Conservation (phyloP, 2,113 vertebrate species). For the Acanthisitta chloris region DNA sequence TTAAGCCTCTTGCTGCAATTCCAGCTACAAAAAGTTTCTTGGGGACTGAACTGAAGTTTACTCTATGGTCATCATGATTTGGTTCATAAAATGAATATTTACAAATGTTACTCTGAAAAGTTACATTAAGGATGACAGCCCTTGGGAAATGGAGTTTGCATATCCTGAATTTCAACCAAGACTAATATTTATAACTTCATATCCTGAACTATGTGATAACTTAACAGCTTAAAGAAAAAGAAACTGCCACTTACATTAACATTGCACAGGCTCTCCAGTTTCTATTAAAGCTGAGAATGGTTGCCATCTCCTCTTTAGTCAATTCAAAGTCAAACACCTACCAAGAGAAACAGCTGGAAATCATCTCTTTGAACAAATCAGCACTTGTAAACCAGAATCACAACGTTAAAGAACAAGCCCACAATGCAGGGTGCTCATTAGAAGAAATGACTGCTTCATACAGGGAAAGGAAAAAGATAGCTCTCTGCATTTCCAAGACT, state of each 20-base stretch:
- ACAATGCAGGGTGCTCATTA: not conserved
- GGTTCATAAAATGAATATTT: not conserved
- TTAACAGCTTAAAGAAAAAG: not conserved
- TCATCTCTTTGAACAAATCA: not conserved
- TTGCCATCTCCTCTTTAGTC: conserved; percentile 81
- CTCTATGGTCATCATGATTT: not conserved
- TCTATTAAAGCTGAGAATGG: conserved; percentile 82
- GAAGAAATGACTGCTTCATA: not conserved
- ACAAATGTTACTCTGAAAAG: not conserved
- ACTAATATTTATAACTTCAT: not conserved
- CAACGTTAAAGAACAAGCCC: not conserved
- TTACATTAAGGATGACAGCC: not conserved
- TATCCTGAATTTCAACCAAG: not conserved
- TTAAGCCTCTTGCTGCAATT: not conserved
- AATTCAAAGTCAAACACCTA: conserved; percentile 94
- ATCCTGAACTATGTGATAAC: not conserved
- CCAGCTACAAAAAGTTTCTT: not conserved
- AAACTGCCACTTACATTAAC: conserved; percentile 71
- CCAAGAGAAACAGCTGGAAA: not conserved
- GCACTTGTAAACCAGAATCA: not conserved
- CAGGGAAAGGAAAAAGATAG: not conserved
- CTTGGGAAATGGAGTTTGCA: not conserved
- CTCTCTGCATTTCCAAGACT: not conserved
- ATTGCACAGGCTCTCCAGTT: conserved; percentile 86
- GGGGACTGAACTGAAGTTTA: not conserved